phyloP scores from a whole-genome alignment of 2,797 vertebrate species.

The Philypnodon macrostomus region DNA sequence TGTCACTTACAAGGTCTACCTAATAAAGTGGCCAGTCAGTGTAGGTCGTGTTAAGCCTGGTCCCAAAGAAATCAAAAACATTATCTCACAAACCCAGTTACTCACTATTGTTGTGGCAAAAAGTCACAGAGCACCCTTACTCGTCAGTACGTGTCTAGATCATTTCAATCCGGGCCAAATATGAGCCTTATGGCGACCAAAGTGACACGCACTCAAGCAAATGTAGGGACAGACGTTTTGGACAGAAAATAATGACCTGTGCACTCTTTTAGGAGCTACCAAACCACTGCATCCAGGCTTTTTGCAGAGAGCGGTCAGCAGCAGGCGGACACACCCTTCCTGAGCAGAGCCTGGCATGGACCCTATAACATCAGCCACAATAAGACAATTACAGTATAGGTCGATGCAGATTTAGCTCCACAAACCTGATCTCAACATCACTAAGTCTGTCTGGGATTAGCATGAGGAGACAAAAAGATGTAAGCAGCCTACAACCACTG shows the following conservation, averaged over 20 bases:
- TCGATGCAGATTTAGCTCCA: slow-evolving; percentile 17
- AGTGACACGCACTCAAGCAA: slow-evolving; percentile 1
- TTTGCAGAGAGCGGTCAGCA: slow-evolving; percentile 62
- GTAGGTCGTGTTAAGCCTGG: no score
- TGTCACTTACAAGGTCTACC: no score
- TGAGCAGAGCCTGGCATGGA: slow-evolving; percentile 47
- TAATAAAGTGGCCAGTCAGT: no score
- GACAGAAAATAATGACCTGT: slow-evolving; percentile 42
- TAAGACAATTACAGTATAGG: slow-evolving; percentile 18
- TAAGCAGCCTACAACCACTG: no score
- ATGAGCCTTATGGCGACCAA: neutral
- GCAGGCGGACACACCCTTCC: slow-evolving; percentile 65
- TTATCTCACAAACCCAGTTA: neutral
- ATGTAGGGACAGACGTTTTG: slow-evolving; percentile 32
- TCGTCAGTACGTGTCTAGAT: slow-evolving; percentile 1
- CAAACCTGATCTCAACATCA: no score
- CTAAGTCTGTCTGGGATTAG: no score
- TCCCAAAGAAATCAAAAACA: no score
- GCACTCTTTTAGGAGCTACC: slow-evolving; percentile 41
- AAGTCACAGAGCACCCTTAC: neutral
- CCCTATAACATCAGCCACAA: slow-evolving; percentile 35
- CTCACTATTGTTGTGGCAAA: neutral
- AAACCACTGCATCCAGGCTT: slow-evolving; percentile 50
- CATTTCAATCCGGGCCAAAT: neutral
- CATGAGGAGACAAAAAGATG: no score